A percentile compares a stretch with the other conserved stretches of the same genome.
These are phyloP conservation scores for Apus apus DNA, from an alignment of 2,113 vertebrate species.

Conservation along the genomic window DNA sequence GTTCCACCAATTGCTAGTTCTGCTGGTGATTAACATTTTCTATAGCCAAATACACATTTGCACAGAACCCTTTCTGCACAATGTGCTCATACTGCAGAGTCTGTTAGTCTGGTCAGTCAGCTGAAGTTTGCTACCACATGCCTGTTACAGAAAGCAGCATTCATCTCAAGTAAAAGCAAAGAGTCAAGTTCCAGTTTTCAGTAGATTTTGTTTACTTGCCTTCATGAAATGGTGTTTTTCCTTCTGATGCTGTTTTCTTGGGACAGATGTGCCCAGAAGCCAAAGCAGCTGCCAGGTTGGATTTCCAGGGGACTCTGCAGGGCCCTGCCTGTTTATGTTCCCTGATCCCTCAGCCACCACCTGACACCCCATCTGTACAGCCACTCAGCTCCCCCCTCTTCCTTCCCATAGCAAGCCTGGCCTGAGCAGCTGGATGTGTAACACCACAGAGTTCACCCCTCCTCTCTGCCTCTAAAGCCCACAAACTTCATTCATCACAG, in stretches of 20 bases:
- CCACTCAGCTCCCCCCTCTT: neutral
- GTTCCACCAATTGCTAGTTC: neutral
- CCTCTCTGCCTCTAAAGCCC: neutral
- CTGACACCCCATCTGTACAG: neutral
- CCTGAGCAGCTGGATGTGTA: neutral
- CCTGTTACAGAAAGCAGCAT: neutral
- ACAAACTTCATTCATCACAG: too few species aligned
- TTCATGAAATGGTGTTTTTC: neutral
- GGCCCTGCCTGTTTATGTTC: neutral
- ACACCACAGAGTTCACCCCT: neutral
- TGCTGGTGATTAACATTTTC: neutral
- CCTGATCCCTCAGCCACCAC: neutral
- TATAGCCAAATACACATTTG: neutral
- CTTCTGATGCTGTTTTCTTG: neutral
- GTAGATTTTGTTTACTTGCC: neutral
- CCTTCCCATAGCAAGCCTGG: neutral
- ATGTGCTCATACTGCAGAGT: neutral
- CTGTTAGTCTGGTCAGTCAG: neutral
- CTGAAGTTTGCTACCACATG: neutral
- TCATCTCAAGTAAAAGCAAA: rapidly evolving
- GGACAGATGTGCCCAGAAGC: neutral
- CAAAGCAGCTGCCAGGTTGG: neutral
- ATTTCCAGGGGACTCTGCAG: neutral
- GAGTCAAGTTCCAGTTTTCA: neutral
- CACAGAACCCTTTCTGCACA: neutral